Conservation (phyloP, 2,888 invertebrate genomes). For the Eumerus sabulonum region DNA sequence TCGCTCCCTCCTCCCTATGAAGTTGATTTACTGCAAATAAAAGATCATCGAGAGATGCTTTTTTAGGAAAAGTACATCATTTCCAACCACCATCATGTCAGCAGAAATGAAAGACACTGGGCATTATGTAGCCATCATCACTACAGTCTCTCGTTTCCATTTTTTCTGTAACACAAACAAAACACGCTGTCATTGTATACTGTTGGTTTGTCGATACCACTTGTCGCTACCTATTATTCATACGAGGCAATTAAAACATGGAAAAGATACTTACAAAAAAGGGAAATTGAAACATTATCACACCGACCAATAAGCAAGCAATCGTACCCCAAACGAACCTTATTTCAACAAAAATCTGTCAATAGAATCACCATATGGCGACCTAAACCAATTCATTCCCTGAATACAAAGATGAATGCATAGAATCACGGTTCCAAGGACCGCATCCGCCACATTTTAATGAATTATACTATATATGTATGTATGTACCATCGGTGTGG, state of each 20-base stretch:
- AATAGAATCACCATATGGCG: constrained; percentile 47
- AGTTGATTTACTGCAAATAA: too few species aligned
- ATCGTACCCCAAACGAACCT: constrained; percentile 29
- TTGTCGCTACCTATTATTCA: constrained; percentile 41
- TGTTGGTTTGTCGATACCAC: constrained; percentile 32
- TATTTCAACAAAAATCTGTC: constrained; percentile 35
- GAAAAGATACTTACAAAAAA: constrained; percentile 18
- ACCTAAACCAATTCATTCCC: constrained; percentile 36
- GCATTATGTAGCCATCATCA: too few species aligned
- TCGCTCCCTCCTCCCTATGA: too few species aligned
- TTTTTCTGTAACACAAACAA: too few species aligned
- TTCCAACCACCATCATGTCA: too few species aligned
- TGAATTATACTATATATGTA: constrained; percentile 28
- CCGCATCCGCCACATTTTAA: constrained; percentile 35
- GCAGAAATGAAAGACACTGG: too few species aligned
- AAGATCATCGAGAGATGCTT: too few species aligned
- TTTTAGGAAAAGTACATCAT: too few species aligned
- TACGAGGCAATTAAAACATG: constrained; percentile 33
- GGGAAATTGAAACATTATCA: constrained; percentile 21
- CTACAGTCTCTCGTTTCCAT: too few species aligned
- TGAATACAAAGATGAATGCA: constrained; percentile 43
- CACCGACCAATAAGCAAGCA: constrained; percentile 29
- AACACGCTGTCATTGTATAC: too few species aligned
- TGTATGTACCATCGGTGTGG: constrained; percentile 37
- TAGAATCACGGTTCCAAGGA: constrained; percentile 44